Percentiles rank a stretch among this genome's conserved stretches.
Evolutionary conservation across 2,797 vertebrate genomes (phyloP).

Genomic region (Bradypus variegatus): DNA sequence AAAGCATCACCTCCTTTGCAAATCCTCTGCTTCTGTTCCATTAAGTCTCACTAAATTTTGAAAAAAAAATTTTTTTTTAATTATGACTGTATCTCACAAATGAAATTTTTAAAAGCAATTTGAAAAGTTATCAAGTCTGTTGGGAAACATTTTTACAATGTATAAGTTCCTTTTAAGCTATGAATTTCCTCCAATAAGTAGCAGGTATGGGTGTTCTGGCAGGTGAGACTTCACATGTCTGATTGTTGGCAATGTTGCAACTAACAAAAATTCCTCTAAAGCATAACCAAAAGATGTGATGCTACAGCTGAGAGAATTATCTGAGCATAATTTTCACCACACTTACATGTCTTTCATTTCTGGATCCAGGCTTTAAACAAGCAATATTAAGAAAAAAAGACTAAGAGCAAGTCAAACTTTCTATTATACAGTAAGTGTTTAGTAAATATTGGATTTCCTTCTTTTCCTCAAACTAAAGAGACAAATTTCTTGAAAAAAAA

Average conservation of each 20-base stretch:
- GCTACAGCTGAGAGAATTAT: background rate
- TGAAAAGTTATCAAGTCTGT: background rate
- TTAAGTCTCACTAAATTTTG: slow-evolving; percentile 22
- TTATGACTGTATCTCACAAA: background rate
- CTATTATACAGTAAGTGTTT: background rate
- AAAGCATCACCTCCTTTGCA: background rate
- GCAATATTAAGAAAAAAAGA: background rate
- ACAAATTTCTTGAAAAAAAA: background rate
- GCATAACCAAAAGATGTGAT: background rate
- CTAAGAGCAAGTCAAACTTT: slow-evolving; percentile 3
- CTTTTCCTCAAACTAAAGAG: background rate
- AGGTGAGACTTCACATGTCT: slow-evolving; percentile 33
- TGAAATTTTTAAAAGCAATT: slow-evolving; percentile 20
- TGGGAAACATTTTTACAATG: slow-evolving; percentile 5
- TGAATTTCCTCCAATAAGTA: slow-evolving; percentile 6
- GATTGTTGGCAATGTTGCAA: background rate
- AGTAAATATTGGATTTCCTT: slow-evolving; percentile 22
- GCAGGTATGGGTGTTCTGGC: background rate
- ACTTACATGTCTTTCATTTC: background rate
- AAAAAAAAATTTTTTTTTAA: background rate
- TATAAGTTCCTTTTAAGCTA: slow-evolving; percentile 19
- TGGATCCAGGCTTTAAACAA: background rate
- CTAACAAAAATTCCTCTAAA: slow-evolving; percentile 9
- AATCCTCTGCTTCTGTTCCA: background rate
- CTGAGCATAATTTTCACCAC: background rate